phyloP scores from a whole-genome alignment of 1,140 invertebrate genomes.

The Drosophila seguyi region DNA sequence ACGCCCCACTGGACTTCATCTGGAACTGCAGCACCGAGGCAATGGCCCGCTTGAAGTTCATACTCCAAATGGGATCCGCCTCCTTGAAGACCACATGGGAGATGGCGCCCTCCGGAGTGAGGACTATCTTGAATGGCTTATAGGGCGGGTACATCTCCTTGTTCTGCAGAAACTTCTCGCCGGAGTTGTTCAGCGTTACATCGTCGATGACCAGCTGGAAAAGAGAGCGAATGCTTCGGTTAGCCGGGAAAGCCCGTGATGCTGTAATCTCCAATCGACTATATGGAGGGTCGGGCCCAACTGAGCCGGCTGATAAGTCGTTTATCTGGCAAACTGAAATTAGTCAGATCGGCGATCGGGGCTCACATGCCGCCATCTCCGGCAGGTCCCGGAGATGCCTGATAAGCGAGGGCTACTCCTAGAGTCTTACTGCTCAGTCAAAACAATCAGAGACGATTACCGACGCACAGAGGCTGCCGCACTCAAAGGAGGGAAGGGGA shows the following conservation, averaged over 20 bases:
- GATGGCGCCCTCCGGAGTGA: slow-evolving; percentile 69
- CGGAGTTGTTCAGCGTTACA: slow-evolving; percentile 81
- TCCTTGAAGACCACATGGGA: slow-evolving; percentile 84
- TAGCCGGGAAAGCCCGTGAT: slow-evolving; percentile 28
- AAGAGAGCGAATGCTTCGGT: neutral
- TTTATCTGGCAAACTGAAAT: slow-evolving; percentile 43
- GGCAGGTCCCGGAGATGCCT: slow-evolving; percentile 12
- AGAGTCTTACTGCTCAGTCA: slow-evolving; percentile 48
- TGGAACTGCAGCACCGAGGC: slow-evolving; percentile 87
- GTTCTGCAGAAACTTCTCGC: slow-evolving; percentile 82
- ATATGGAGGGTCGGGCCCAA: slow-evolving; percentile 26
- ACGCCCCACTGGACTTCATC: slow-evolving; percentile 85
- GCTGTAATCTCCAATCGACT: slow-evolving; percentile 18
- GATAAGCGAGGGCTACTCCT: slow-evolving; percentile 61
- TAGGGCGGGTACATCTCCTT: slow-evolving; percentile 85
- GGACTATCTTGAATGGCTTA: slow-evolving; percentile 81
- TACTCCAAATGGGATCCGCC: slow-evolving; percentile 87
- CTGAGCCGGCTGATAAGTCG: slow-evolving; percentile 37
- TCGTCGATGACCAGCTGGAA: slow-evolving; percentile 82
- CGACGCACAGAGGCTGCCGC: slow-evolving; percentile 5
- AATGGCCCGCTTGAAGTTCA: slow-evolving; percentile 89
- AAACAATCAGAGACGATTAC: slow-evolving; percentile 74
- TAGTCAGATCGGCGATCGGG: slow-evolving; percentile 28
- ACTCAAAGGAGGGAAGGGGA: slow-evolving; percentile 19
- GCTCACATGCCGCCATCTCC: slow-evolving; percentile 33